Evolutionary conservation across 2,888 invertebrate genomes (phyloP), one percentile per base, ranked within the genome.

Genomic region (Automeris io): DNA sequence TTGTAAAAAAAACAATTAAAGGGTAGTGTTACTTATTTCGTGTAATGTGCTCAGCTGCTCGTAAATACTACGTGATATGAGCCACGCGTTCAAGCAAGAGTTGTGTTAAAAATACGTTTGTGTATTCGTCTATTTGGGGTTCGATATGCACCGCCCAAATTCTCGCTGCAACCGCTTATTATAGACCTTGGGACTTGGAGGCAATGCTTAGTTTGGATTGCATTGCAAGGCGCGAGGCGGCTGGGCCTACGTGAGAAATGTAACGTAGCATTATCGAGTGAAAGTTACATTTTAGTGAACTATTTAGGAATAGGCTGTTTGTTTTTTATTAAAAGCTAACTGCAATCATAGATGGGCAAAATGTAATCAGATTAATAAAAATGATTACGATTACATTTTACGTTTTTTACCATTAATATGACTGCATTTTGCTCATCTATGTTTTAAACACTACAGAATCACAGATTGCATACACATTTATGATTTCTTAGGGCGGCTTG

Each of bases 241-340:
- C 7, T 21, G 25, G 32, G 54, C 26, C 31, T 51, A 51, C 51
- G 51, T 51, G 51, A 54, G 36, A 41, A 16, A 13, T 38, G 13
- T 33, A 51, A 34, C 54, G 54, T 51, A 42, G n/a, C 32, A 23
- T 24, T 18, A 13, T 22, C 7, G 13, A 35, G 44, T 45, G 51
- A 51, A 54, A 54, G 54, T 51, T 18, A 11, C 9, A 16, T 18
- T 43, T 42, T 23, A 24, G 23, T 19, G 7, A 16, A 18, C n/a
- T 13, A 3, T 16, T n/a, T 32, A 7, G 13, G 32, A 18, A 13
- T 18, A 16, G 7, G 25, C 5, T n/a, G 25, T n/a, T 9, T 11
- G 25, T 25, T 25, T 25, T n/a, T 23, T 8, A 2, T n/a, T n/a
- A n/a, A n/a, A n/a, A n/a, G n/a, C n/a, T n/a, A n/a, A n/a, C n/a